A percentile compares a stretch with the other conserved stretches of the same genome.
Conservation (phyloP, 2,888 invertebrate genomes). For the Catotricha subobsoleta region DNA sequence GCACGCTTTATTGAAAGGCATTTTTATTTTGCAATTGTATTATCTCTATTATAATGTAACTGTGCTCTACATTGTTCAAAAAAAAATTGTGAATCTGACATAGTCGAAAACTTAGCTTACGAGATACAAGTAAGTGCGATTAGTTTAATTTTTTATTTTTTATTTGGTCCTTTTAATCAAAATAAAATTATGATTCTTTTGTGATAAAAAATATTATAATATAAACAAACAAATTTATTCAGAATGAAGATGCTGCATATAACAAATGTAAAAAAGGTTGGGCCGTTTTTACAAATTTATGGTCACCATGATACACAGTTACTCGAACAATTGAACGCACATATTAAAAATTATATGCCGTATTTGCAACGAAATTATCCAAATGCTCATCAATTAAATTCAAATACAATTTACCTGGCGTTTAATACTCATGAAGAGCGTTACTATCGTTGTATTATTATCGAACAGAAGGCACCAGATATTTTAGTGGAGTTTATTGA, state of each 20-base stretch:
- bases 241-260: constrained; percentile 27
- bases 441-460: constrained; percentile 43
- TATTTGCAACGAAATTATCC: constrained; percentile 10
- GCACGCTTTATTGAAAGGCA: no score
- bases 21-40: no score
- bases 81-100: neutral
- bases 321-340: constrained; percentile 17
- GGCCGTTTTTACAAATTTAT: constrained; percentile 50
- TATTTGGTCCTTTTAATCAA: neutral
- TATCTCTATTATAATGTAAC: no score
- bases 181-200: neutral
- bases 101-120: neutral
- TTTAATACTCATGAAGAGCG: constrained; percentile 47
- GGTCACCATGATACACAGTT: constrained; percentile 44
- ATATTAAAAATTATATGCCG: constrained; percentile 36
- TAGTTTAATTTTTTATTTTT: neutral
- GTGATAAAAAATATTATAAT: neutral
- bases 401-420: constrained; percentile 38
- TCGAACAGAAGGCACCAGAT: constrained; percentile 25
- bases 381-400: constrained; percentile 14
- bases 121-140: neutral
- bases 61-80: neutral
- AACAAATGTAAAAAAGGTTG: constrained; percentile 50
- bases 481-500: constrained; percentile 46
- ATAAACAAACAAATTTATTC: neutral